Evolutionary conservation across 2,113 vertebrate genomes (phyloP).

Genomic region (Dicaeum eximium): DNA sequence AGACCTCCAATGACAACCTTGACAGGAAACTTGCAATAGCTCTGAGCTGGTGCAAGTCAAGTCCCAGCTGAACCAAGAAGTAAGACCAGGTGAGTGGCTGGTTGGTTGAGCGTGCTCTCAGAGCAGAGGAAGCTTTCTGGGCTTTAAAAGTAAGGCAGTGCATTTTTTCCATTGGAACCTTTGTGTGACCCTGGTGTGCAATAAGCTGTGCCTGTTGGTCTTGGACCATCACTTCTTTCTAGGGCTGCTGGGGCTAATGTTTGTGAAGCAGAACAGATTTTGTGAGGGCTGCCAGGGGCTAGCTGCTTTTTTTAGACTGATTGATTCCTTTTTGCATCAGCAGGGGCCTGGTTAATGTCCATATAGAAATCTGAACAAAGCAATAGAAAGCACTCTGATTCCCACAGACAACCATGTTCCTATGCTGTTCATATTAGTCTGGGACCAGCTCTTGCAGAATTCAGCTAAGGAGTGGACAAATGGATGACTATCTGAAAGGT

Average conservation of each 20-base stretch:
- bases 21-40: neutral
- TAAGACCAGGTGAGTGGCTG: neutral
- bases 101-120: neutral
- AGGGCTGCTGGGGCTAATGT: neutral
- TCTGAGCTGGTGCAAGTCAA: neutral
- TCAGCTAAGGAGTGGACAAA: neutral
- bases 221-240: neutral
- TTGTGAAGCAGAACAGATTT: conserved; percentile 31
- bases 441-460: neutral
- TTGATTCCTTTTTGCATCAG: conserved; percentile 14
- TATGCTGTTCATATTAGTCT: neutral
- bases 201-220: neutral
- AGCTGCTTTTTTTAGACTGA: conserved; percentile 25
- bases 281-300: conserved; percentile 29
- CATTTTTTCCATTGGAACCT: neutral
- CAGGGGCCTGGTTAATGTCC: conserved; percentile 22
- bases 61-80: neutral
- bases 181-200: neutral
- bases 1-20: neutral
- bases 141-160: neutral
- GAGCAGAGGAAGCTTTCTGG: neutral
- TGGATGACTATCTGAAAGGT: neutral
- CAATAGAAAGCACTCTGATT: neutral
- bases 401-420: neutral
- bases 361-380: neutral